Conservation (phyloP, 2,888 invertebrate species). For the Dorcus hopei region DNA sequence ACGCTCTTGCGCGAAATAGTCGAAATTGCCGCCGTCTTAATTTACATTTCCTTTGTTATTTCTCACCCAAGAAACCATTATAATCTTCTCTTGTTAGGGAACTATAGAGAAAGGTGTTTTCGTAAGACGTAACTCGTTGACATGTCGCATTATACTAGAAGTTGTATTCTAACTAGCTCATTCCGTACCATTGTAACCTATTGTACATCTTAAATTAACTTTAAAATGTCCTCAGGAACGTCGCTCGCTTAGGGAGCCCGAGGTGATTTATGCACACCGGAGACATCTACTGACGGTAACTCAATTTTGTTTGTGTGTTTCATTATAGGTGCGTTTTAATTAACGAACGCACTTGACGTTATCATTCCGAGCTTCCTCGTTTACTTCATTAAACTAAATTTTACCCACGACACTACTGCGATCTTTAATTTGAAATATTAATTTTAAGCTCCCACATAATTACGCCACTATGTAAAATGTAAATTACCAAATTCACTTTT, state of each 20-base stretch:
- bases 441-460: too few species aligned
- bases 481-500: too few species aligned
- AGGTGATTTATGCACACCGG: conserved; percentile 36
- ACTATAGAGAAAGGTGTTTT: conserved; percentile 27
- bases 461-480: too few species aligned
- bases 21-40: conserved; percentile 21
- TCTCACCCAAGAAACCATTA: conserved; percentile 32
- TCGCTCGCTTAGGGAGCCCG: conserved; percentile 31
- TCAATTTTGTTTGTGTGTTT: conserved; percentile 18
- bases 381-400: conserved; percentile 12
- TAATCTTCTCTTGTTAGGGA: conserved; percentile 29
- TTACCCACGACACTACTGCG: not conserved
- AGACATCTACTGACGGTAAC: conserved; percentile 31
- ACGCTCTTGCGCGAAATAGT: not conserved
- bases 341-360: conserved; percentile 9
- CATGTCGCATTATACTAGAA: conserved; percentile 39
- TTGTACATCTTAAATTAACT: conserved; percentile 45
- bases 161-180: conserved; percentile 44
- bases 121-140: conserved; percentile 29
- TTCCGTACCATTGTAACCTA: conserved; percentile 44
- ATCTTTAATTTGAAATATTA: too few species aligned
- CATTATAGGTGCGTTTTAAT: conserved; percentile 16
- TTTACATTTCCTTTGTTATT: conserved; percentile 35
- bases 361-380: conserved; percentile 9
- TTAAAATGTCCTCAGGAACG: conserved; percentile 37